phyloP scores from a whole-genome alignment of 2,797 vertebrate genomes.

The Darevskia nairensis region DNA sequence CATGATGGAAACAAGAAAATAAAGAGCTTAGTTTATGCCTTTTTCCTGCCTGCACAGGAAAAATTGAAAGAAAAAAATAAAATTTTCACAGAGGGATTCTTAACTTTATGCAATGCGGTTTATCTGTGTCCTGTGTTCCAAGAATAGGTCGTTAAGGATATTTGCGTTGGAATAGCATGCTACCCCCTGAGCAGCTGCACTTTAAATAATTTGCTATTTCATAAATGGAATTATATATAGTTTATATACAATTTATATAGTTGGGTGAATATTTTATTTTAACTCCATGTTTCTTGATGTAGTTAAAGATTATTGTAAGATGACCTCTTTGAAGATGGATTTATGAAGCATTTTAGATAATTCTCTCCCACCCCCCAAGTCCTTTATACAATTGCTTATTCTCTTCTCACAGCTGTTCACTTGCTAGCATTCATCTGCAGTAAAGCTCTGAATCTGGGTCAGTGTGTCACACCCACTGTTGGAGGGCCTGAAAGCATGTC shows the following conservation, averaged over 20 bases:
- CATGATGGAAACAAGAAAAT: neutral
- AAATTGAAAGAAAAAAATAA: too few relatives aligned
- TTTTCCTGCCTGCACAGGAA: too few relatives aligned
- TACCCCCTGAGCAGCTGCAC: too few relatives aligned
- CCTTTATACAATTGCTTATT: neutral
- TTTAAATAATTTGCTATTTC: neutral
- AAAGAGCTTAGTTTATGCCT: too few relatives aligned
- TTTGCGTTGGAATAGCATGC: neutral
- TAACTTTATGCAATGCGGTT: too few relatives aligned
- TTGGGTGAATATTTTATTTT: fast-evolving
- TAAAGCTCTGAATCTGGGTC: slow-evolving; percentile 57
- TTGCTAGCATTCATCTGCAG: slow-evolving; percentile 28
- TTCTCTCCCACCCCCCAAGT: neutral
- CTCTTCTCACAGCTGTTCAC: neutral
- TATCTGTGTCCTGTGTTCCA: too few relatives aligned
- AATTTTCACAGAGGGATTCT: too few relatives aligned
- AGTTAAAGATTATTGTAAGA: neutral
- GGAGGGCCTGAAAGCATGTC: slow-evolving; percentile 31
- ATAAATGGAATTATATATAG: neutral
- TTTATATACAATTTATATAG: neutral
- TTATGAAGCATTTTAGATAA: neutral
- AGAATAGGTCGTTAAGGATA: neutral
- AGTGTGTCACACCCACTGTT: slow-evolving; percentile 55
- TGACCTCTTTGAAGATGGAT: fast-evolving
- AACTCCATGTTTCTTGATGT: neutral